Evolutionary conservation across 2,797 vertebrate species (phyloP).

Genomic region (Epinephelus awoara): DNA sequence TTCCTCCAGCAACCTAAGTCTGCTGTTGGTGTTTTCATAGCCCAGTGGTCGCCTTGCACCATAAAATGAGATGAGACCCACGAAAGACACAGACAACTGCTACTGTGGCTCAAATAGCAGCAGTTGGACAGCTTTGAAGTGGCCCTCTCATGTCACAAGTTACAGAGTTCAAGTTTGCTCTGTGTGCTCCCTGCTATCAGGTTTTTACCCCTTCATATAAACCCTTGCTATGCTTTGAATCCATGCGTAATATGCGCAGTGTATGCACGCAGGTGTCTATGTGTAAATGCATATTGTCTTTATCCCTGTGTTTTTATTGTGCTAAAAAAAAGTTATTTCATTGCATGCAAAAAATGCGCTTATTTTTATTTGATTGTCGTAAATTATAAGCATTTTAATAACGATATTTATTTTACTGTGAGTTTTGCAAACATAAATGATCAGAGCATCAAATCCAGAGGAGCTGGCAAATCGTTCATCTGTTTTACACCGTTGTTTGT

Average conservation of each 20-base stretch:
- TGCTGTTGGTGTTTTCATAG: conserved; percentile 67
- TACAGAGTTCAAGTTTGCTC: conserved; percentile 71
- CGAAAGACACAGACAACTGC: conserved; percentile 83
- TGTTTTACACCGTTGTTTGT: neutral
- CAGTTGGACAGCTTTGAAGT: conserved; percentile 65
- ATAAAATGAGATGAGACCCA: conserved; percentile 72
- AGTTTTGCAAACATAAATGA: neutral
- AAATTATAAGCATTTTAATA: neutral
- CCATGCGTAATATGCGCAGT: neutral
- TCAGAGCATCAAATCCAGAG: neutral
- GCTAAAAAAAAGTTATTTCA: neutral
- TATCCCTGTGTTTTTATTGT: neutral
- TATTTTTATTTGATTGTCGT: neutral
- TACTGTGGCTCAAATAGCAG: conserved; percentile 81
- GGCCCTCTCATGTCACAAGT: conserved; percentile 61
- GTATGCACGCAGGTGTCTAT: neutral
- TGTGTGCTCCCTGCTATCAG: conserved; percentile 33
- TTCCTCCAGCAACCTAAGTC: conserved; percentile 20
- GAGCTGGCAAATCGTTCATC: neutral
- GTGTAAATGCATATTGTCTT: neutral
- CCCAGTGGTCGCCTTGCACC: conserved; percentile 57
- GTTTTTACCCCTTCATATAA: neutral
- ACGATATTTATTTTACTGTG: conserved; percentile 1
- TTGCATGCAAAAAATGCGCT: neutral
- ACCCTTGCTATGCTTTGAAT: neutral